These are phyloP conservation scores for Ariopsis seemanni DNA, from an alignment of 2,113 vertebrate species.

Conservation along the genomic window DNA sequence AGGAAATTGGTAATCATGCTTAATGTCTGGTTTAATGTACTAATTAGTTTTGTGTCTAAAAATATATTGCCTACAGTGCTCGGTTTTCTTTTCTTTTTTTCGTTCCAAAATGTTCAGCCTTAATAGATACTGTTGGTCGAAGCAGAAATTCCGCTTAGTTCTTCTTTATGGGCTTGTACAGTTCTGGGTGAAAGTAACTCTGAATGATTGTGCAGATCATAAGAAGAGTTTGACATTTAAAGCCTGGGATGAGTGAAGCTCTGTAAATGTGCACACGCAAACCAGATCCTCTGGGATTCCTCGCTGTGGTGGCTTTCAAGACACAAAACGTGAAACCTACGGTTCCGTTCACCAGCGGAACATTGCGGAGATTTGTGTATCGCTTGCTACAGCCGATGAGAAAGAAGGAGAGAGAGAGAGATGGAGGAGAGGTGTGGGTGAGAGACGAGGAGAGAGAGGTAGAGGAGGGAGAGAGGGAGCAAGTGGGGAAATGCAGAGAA, in stretches of 20 bases:
- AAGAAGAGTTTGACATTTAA: not conserved
- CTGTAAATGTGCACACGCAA: not conserved
- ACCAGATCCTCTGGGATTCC: not conserved
- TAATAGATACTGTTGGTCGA: not conserved
- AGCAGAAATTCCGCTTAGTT: not conserved
- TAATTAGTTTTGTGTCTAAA: not conserved
- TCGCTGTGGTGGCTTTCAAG: not conserved
- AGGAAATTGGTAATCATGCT: not conserved
- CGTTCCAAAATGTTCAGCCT: not conserved
- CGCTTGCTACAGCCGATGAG: not conserved
- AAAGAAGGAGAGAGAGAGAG: not conserved
- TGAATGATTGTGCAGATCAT: not conserved
- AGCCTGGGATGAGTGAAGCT: not conserved
- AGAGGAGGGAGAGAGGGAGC: not conserved
- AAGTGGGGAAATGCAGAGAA: not conserved
- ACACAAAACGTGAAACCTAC: not conserved
- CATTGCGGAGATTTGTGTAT: not conserved
- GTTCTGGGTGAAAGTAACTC: not conserved
- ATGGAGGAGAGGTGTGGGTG: not conserved
- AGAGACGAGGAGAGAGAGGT: not conserved
- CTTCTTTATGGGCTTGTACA: too few species aligned
- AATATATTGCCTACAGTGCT: not conserved
- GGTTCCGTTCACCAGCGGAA: not conserved
- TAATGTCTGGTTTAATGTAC: not conserved
- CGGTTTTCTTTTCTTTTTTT: rapidly evolving